Conservation (phyloP, 2,113 vertebrate genomes). For the Pica pica region DNA sequence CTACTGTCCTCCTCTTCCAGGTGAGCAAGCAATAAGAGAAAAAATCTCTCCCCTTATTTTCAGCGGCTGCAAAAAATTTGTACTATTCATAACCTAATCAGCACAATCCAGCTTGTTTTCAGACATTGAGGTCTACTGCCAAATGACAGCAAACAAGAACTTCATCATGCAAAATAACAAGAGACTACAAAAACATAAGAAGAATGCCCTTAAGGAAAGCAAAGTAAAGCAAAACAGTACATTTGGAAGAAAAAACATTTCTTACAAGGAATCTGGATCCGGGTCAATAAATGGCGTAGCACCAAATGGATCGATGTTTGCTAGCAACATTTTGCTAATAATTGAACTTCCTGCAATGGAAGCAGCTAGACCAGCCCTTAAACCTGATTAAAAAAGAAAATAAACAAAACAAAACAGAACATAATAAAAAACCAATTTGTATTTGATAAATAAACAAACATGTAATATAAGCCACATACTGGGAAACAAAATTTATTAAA, state of each 20-base stretch:
- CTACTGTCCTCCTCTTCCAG: neutral
- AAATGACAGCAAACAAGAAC: neutral
- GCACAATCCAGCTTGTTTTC: neutral
- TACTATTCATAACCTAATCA: neutral
- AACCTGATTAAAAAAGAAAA: conserved; percentile 69
- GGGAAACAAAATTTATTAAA: neutral
- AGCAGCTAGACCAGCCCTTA: conserved; percentile 93
- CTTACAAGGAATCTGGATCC: conserved; percentile 94
- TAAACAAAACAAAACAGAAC: neutral
- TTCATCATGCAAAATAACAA: neutral
- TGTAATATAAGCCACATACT: neutral
- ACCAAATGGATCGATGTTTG: conserved; percentile 95
- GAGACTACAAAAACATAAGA: neutral
- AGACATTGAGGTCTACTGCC: neutral
- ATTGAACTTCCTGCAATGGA: conserved; percentile 98
- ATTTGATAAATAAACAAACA: neutral
- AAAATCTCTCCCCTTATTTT: neutral
- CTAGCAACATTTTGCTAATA: conserved; percentile 98
- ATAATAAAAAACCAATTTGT: neutral
- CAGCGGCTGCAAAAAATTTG: neutral
- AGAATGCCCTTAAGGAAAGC: neutral
- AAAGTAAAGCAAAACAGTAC: neutral
- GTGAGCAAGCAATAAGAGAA: neutral
- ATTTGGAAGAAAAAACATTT: neutral
- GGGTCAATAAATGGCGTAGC: conserved; percentile 96